Conservation (phyloP, 2,113 vertebrate species). For the Ascaphus truei region DNA sequence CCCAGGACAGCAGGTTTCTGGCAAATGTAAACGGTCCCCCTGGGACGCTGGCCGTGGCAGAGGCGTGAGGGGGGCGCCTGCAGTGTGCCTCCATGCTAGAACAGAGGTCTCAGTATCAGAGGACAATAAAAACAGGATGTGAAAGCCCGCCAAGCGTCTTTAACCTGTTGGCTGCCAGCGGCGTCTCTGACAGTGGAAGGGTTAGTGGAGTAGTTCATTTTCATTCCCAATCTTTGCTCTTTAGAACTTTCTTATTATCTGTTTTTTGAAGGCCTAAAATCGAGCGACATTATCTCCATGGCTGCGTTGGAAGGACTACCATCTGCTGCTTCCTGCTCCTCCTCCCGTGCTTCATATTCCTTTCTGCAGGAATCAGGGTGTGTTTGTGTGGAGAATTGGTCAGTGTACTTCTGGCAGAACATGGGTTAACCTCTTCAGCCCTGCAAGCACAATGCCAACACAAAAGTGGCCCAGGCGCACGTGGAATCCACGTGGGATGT, state of each 20-base stretch:
- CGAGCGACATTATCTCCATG: background rate
- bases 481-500: no score
- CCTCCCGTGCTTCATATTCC: background rate
- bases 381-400: no score
- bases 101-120: background rate
- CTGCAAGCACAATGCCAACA: no score
- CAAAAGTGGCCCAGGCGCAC: no score
- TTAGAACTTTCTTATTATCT: background rate
- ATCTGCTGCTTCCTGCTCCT: background rate
- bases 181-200: background rate
- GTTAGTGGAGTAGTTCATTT: background rate
- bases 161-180: background rate
- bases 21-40: conserved; percentile 46
- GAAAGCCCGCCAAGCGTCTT: no score
- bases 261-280: background rate
- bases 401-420: no score
- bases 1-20: conserved; percentile 39
- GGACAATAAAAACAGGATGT: conserved; percentile 9
- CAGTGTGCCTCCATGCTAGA: conserved; percentile 5
- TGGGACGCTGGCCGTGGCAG: conserved; percentile 18
- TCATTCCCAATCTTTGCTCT: background rate
- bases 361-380: conserved; percentile 4
- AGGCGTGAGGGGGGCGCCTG: background rate
- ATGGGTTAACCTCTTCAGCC: no score
- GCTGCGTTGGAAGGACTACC: background rate